phyloP scores from a whole-genome alignment of 1,140 invertebrate genomes.

The Prorops nasuta region DNA sequence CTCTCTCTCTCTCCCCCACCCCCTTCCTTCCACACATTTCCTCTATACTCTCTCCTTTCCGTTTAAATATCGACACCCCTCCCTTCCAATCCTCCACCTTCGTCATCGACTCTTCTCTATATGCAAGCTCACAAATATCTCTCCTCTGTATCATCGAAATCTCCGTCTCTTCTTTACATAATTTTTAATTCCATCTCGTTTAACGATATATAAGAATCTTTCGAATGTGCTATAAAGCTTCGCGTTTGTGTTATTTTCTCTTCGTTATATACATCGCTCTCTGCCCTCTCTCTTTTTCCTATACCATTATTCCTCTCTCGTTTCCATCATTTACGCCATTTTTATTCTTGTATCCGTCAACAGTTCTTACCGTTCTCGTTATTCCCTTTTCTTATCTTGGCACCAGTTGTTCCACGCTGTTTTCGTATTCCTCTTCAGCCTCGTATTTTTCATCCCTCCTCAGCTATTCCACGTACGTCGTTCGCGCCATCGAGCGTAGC shows the following conservation, averaged over 20 bases:
- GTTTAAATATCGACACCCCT: neutral
- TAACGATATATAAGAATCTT: no score
- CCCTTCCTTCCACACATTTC: conserved; percentile 17
- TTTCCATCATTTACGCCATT: no score
- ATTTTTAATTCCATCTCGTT: conserved; percentile 1
- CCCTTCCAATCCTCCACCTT: neutral
- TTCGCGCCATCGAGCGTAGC: no score
- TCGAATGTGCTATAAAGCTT: no score
- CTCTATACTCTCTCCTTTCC: conserved; percentile 2
- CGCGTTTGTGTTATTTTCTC: neutral
- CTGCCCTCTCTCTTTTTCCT: neutral
- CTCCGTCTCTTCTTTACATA: neutral
- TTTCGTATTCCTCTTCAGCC: conserved; percentile 4
- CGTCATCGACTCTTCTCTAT: neutral
- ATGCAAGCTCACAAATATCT: no score
- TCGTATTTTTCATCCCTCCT: conserved; percentile 17
- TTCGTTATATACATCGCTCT: conserved; percentile 6
- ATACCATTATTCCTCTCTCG: conserved; percentile 7
- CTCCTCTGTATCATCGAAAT: no score
- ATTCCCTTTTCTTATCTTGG: neutral
- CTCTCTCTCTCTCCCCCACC: conserved; percentile 18
- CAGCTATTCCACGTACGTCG: no score
- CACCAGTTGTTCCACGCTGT: no score
- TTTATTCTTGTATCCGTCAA: no score
- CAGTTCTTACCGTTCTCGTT: neutral